A percentile compares a stretch with the other conserved stretches of the same genome.
Evolutionary conservation across 1,140 invertebrate species (phyloP).

Genomic region (Pygmarrhopalites habei): DNA sequence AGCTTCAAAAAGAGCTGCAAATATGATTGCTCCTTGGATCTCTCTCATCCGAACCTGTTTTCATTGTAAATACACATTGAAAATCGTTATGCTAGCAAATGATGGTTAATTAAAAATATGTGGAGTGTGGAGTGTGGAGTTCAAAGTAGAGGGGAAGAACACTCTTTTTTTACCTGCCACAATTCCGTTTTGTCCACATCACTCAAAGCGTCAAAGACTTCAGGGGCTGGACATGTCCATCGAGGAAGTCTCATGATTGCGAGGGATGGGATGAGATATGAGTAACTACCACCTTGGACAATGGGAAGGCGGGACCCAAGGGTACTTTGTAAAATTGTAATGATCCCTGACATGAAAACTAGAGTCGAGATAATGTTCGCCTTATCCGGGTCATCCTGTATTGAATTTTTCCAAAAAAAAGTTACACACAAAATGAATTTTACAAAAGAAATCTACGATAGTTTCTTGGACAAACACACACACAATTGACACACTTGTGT

Average conservation of each 20-base stretch:
- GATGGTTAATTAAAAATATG: too few species aligned
- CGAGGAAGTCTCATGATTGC: conserved; percentile 45
- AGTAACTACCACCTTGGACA: conserved; percentile 73
- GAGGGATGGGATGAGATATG: too few species aligned
- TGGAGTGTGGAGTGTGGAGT: too few species aligned
- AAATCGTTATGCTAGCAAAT: too few species aligned
- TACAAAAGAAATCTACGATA: too few species aligned
- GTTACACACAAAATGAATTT: conserved; percentile 78
- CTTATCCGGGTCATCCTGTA: conserved; percentile 1
- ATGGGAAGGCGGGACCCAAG: conserved; percentile 52
- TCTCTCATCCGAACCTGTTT: too few species aligned
- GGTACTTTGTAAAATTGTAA: conserved; percentile 62
- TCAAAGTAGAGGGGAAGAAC: too few species aligned
- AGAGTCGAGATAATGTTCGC: conserved; percentile 61
- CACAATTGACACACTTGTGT: too few species aligned
- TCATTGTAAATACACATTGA: too few species aligned
- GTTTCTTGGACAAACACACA: too few species aligned
- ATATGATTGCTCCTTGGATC: conserved; percentile 51
- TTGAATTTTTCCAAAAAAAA: too few species aligned
- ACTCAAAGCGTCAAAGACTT: conserved; percentile 22
- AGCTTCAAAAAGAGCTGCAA: conserved; percentile 47
- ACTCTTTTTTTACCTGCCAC: conserved; percentile 48
- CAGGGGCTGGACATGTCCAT: conserved; percentile 45
- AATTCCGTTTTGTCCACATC: conserved; percentile 43
- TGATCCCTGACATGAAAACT: conserved; percentile 78